Percentiles rank a stretch among this genome's conserved stretches.
These are phyloP conservation scores for Ectemnius lituratus DNA, from an alignment of 2,888 invertebrate genomes.

Conservation along the genomic window DNA sequence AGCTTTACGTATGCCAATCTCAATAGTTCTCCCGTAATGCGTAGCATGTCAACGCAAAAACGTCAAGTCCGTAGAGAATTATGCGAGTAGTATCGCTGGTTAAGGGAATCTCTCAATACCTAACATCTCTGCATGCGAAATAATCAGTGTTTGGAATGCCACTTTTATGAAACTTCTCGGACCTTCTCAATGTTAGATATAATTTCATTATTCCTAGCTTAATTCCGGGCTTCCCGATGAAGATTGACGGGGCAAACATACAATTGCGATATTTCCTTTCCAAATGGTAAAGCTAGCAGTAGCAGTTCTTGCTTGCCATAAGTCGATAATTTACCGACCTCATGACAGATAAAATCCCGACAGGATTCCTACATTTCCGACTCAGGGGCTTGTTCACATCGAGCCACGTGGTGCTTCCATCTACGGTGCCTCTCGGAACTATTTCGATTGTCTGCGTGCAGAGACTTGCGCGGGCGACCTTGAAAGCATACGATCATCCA, in stretches of 20 bases:
- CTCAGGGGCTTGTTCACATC: background rate
- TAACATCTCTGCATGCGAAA: background rate
- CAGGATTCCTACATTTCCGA: background rate
- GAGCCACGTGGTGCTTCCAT: constrained; percentile 60
- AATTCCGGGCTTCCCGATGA: too few relatives aligned
- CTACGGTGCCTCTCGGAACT: constrained; percentile 34
- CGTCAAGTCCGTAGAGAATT: background rate
- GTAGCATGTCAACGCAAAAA: background rate
- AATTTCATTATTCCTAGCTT: background rate
- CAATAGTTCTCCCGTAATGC: background rate
- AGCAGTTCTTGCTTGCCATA: too few relatives aligned
- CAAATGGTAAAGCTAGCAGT: too few relatives aligned
- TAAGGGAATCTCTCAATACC: background rate
- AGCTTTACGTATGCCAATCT: background rate
- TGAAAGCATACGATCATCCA: constrained; percentile 69
- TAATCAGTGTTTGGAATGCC: background rate
- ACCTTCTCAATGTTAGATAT: background rate
- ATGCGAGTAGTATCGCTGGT: constrained; percentile 2
- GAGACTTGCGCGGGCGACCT: constrained; percentile 70
- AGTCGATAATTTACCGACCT: too few relatives aligned
- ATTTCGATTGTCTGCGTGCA: constrained; percentile 41
- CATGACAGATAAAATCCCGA: too few relatives aligned
- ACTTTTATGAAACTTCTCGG: background rate
- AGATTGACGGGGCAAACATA: too few relatives aligned
- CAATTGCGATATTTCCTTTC: too few relatives aligned